These are phyloP conservation scores for Eulithis testata DNA, from an alignment of 2,888 invertebrate genomes.

Conservation along the genomic window DNA sequence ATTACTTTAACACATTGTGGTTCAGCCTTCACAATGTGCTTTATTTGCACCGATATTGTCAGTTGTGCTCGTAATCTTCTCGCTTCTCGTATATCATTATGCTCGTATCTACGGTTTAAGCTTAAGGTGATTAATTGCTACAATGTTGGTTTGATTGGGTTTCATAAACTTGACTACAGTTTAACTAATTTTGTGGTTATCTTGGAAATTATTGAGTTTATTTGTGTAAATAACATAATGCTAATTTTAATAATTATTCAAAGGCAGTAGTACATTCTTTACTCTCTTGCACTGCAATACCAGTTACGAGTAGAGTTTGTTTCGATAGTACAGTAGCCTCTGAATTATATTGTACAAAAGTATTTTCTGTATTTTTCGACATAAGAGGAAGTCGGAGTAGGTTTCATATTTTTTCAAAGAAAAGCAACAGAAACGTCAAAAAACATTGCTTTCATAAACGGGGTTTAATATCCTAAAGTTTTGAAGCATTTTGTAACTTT, in stretches of 20 bases:
- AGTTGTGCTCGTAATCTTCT: conserved; percentile 33
- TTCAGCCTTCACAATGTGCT: conserved; percentile 18
- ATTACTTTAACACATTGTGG: background rate
- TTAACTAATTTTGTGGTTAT: background rate
- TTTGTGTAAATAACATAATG: too few relatives aligned
- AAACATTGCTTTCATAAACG: conserved; percentile 9
- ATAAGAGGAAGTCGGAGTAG: too few relatives aligned
- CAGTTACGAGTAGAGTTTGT: too few relatives aligned
- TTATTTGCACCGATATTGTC: conserved; percentile 17
- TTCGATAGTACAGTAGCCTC: too few relatives aligned
- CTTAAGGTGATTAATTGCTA: conserved; percentile 42
- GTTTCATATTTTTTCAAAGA: conserved; percentile 1
- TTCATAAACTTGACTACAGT: conserved; percentile 34
- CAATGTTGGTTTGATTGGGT: conserved; percentile 41
- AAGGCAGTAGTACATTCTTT: too few relatives aligned
- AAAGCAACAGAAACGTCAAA: background rate
- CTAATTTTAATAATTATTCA: too few relatives aligned
- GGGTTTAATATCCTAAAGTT: conserved; percentile 14
- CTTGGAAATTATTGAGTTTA: too few relatives aligned
- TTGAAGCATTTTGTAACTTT: conserved; percentile 22
- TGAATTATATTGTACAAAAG: too few relatives aligned
- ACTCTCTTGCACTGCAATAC: too few relatives aligned
- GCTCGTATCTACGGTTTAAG: conserved; percentile 41
- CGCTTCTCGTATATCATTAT: conserved; percentile 38
- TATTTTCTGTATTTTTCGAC: background rate